phyloP scores from a whole-genome alignment of 1,140 invertebrate species.

The Orchestia grillus region DNA sequence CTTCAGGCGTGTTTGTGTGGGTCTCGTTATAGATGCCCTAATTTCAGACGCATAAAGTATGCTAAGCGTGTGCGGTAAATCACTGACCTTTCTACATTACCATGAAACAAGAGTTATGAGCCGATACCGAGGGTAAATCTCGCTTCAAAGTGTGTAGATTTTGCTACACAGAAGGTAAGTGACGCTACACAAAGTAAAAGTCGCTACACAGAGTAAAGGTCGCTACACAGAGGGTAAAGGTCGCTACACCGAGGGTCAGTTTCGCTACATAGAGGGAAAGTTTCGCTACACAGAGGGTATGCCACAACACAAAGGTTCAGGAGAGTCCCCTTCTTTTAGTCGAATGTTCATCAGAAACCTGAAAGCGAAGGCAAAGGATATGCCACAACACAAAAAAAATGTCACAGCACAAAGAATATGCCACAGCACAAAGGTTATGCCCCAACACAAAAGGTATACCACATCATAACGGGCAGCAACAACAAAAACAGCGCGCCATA shows the following conservation, averaged over 20 bases:
- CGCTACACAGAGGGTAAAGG: not conserved
- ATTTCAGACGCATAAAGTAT: not conserved
- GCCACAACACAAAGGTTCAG: not conserved
- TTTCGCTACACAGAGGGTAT: not conserved
- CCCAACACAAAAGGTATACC: too few relatives aligned
- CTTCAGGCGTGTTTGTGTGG: not conserved
- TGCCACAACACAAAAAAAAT: too few relatives aligned
- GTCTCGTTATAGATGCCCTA: not conserved
- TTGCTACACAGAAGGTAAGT: not conserved
- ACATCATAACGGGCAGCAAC: too few relatives aligned
- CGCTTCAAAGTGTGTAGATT: not conserved
- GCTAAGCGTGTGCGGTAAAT: not conserved
- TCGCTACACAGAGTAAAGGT: not conserved
- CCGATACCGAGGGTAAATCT: too few relatives aligned
- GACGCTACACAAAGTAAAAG: not conserved
- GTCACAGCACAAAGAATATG: too few relatives aligned
- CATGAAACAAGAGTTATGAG: not conserved
- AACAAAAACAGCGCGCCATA: too few relatives aligned
- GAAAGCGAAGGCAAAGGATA: too few relatives aligned
- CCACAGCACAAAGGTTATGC: too few relatives aligned
- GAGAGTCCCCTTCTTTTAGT: too few relatives aligned
- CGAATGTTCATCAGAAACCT: too few relatives aligned
- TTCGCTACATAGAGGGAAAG: not conserved
- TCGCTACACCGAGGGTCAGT: not conserved
- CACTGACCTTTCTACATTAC: not conserved